Percentiles rank a stretch among this genome's conserved stretches.
phyloP scores from a whole-genome alignment of 2,797 vertebrate species.

The Coccyzus lansbergi region DNA sequence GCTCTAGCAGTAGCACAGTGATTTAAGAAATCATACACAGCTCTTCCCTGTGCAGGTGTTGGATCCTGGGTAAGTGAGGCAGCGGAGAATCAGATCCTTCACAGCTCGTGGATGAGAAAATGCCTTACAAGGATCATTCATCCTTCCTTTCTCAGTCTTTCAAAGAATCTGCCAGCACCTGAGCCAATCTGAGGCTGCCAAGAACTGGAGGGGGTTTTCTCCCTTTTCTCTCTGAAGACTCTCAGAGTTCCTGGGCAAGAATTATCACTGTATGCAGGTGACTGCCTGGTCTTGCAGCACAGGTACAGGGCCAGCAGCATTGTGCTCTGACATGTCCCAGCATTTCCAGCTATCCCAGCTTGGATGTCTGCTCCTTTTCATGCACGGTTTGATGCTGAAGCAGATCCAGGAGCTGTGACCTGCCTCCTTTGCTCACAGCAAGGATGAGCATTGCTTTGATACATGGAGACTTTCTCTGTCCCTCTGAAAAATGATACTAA shows the following conservation, averaged over 20 bases:
- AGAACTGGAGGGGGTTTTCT: background rate
- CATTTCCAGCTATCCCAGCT: background rate
- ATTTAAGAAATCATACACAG: background rate
- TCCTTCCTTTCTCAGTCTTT: background rate
- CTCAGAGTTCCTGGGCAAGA: background rate
- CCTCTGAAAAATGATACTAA: background rate
- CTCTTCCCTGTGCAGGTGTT: background rate
- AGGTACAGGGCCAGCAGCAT: accelerated
- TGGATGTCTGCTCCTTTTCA: accelerated
- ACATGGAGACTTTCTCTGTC: background rate
- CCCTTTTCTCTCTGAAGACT: background rate
- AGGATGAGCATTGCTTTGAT: background rate
- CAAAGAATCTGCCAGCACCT: background rate
- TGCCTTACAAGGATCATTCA: background rate
- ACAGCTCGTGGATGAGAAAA: background rate
- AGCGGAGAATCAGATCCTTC: background rate
- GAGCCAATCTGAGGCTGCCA: background rate
- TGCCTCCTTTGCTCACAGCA: background rate
- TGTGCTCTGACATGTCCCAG: accelerated
- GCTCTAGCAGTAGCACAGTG: background rate
- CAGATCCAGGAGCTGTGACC: background rate
- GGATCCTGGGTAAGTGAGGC: background rate
- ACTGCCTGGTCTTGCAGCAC: background rate
- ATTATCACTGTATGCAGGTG: background rate
- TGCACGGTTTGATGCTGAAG: background rate